Conservation (phyloP, 2,113 vertebrate species). For the Diadophis punctatus region DNA sequence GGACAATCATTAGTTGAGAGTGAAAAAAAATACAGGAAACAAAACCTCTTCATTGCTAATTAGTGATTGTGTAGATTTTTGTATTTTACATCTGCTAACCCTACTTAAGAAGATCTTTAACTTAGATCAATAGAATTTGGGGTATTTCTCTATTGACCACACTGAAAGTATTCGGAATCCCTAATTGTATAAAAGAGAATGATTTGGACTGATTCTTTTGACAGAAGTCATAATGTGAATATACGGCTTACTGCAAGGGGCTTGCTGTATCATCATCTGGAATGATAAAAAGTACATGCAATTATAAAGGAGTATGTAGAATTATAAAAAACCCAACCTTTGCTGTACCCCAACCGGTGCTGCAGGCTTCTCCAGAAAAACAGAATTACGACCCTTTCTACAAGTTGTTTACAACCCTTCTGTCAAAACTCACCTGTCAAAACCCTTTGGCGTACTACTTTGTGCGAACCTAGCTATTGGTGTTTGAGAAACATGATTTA, state of each 20-base stretch:
- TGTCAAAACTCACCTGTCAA: neutral
- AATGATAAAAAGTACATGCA: neutral
- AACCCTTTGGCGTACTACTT: neutral
- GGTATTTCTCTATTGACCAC: neutral
- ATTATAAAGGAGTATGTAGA: neutral
- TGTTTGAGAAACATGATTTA: neutral
- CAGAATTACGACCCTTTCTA: neutral
- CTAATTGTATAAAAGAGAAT: neutral
- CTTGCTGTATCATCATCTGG: neutral
- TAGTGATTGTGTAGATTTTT: neutral
- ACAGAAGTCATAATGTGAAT: neutral
- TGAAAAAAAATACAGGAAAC: neutral
- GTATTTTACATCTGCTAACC: neutral
- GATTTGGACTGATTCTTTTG: neutral
- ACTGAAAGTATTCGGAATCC: neutral
- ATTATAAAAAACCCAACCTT: neutral
- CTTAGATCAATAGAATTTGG: neutral
- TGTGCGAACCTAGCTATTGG: neutral
- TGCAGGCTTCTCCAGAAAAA: neutral
- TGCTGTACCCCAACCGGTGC: neutral
- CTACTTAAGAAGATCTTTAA: neutral
- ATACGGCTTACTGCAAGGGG: neutral
- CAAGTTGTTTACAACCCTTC: neutral
- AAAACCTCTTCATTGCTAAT: neutral
- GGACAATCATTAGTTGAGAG: neutral